Evolutionary conservation across 2,888 invertebrate genomes (phyloP).

Genomic region (Arge pagana): DNA sequence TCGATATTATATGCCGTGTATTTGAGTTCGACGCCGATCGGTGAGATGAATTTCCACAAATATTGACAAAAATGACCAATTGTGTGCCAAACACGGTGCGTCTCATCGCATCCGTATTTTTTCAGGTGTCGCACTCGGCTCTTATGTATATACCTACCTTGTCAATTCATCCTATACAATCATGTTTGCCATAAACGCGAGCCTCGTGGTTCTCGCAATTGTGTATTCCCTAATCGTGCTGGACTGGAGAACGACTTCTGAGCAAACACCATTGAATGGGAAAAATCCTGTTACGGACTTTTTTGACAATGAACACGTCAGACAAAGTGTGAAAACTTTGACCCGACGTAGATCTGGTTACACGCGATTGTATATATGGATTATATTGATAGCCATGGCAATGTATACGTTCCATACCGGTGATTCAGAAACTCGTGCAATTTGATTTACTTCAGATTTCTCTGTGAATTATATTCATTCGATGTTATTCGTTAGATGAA

Average conservation of each 20-base stretch:
- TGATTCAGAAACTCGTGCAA: constrained; percentile 34
- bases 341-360: constrained; percentile 64
- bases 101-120: too few species aligned
- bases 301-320: constrained; percentile 72
- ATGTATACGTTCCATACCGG: constrained; percentile 81
- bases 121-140: constrained; percentile 62
- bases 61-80: constrained; percentile 66
- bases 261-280: constrained; percentile 65
- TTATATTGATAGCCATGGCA: constrained; percentile 76
- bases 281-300: constrained; percentile 70
- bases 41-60: constrained; percentile 49
- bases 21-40: constrained; percentile 81
- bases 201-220: constrained; percentile 66
- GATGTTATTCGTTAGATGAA: constrained; percentile 68
- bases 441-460: background rate
- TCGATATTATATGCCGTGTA: constrained; percentile 83
- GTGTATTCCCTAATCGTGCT: constrained; percentile 68
- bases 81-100: constrained; percentile 28
- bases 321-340: constrained; percentile 67
- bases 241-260: constrained; percentile 72
- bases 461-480: constrained; percentile 23
- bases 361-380: constrained; percentile 67
- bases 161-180: constrained; percentile 69
- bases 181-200: constrained; percentile 75
- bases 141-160: constrained; percentile 66